These are phyloP conservation scores for Eriosoma lanigerum DNA, from an alignment of 1,140 invertebrate species.

Conservation along the genomic window DNA sequence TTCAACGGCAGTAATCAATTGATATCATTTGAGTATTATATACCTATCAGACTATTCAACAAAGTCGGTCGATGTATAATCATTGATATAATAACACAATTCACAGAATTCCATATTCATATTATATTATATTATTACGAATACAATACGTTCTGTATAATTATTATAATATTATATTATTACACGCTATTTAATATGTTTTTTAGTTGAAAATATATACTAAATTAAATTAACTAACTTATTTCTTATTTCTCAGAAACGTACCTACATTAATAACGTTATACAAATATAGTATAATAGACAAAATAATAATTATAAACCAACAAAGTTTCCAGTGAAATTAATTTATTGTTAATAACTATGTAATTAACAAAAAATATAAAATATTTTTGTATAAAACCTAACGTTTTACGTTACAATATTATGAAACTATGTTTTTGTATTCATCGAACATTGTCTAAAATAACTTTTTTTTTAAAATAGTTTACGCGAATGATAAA, in stretches of 20 bases:
- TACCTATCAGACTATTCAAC: background rate
- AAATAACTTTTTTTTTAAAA: no score
- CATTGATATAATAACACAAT: background rate
- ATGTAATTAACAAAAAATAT: no score
- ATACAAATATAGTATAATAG: background rate
- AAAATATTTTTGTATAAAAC: no score
- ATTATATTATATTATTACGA: background rate
- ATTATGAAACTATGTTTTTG: background rate
- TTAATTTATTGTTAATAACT: no score
- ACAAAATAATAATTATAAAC: background rate
- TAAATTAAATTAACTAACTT: conserved; percentile 20
- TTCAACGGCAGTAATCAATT: background rate
- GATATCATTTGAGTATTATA: background rate
- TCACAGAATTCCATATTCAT: no score
- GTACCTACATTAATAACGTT: background rate
- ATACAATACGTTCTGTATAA: background rate
- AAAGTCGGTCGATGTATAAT: background rate
- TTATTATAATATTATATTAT: background rate
- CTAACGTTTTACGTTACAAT: no score
- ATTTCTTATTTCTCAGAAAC: background rate
- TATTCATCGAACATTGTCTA: background rate
- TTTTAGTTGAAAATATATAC: background rate
- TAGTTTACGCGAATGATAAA: no score
- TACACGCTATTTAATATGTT: background rate
- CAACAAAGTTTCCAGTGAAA: background rate